These are phyloP conservation scores for Danaus plexippus DNA, from an alignment of 1,140 invertebrate genomes.

Conservation along the genomic window DNA sequence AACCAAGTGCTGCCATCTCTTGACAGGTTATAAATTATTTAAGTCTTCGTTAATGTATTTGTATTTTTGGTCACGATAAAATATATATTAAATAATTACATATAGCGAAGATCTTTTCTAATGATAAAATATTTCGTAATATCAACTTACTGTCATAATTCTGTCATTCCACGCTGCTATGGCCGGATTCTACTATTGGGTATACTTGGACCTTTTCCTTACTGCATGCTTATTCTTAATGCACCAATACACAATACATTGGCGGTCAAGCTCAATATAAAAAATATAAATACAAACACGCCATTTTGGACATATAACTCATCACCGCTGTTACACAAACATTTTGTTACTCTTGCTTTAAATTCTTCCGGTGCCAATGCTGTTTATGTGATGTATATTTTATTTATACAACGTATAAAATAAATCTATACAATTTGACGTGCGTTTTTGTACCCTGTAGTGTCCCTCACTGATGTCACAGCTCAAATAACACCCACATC, in stretches of 20 bases:
- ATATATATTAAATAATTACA: no score
- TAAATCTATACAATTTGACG: slow-evolving; percentile 50
- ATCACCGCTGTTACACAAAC: slow-evolving; percentile 41
- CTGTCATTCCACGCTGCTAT: slow-evolving; percentile 68
- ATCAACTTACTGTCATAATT: slow-evolving; percentile 65
- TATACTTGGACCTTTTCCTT: slow-evolving; percentile 42
- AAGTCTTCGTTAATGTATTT: no score
- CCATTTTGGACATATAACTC: slow-evolving; percentile 62
- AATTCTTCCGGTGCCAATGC: slow-evolving; percentile 47
- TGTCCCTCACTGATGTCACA: slow-evolving; percentile 64
- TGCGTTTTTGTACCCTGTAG: slow-evolving; percentile 50
- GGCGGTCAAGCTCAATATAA: slow-evolving; percentile 65
- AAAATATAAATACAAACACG: slow-evolving; percentile 70
- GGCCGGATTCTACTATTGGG: slow-evolving; percentile 64
- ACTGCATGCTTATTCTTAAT: slow-evolving; percentile 43
- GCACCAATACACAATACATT: slow-evolving; percentile 60
- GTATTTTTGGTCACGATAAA: no score
- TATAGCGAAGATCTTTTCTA: no score
- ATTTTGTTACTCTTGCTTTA: slow-evolving; percentile 41
- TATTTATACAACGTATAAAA: slow-evolving; percentile 48
- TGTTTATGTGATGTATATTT: slow-evolving; percentile 25
- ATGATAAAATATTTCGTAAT: slow-evolving; percentile 13
- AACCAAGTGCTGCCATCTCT: no score
- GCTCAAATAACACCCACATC: slow-evolving; percentile 74
- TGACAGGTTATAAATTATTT: no score